These are phyloP conservation scores for Eugnorisma glareosa DNA, from an alignment of 2,888 invertebrate species.

Conservation along the genomic window DNA sequence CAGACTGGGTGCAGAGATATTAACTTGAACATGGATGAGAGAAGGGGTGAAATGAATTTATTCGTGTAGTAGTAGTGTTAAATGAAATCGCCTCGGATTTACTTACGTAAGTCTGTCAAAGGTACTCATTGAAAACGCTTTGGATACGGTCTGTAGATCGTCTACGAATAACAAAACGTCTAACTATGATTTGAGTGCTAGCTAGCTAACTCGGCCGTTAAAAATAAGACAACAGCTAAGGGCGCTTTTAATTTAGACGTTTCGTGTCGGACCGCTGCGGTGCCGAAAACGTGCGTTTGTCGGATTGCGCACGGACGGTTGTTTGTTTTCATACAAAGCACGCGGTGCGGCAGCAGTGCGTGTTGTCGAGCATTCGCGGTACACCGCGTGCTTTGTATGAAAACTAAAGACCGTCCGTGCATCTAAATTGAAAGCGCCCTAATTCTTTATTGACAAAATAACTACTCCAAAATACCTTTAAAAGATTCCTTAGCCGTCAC, in stretches of 20 bases:
- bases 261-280: too few species aligned
- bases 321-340: too few species aligned
- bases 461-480: neutral
- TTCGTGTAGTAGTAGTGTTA: neutral
- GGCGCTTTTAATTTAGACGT: too few species aligned
- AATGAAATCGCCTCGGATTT: neutral
- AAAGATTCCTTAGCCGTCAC: slow-evolving; percentile 6
- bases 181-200: neutral
- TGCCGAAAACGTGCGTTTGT: too few species aligned
- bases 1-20: neutral
- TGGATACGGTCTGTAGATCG: too few species aligned
- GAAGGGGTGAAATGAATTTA: neutral
- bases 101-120: neutral
- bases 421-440: too few species aligned
- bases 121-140: neutral
- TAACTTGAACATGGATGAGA: neutral
- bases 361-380: too few species aligned
- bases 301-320: too few species aligned
- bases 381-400: too few species aligned
- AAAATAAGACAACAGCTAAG: neutral
- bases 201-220: neutral
- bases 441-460: neutral
- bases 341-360: too few species aligned
- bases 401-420: too few species aligned
- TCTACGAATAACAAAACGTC: neutral